Base-by-base conservation (phyloP, 2,888 invertebrate genomes). In the Choreutis nemorana region DNA sequence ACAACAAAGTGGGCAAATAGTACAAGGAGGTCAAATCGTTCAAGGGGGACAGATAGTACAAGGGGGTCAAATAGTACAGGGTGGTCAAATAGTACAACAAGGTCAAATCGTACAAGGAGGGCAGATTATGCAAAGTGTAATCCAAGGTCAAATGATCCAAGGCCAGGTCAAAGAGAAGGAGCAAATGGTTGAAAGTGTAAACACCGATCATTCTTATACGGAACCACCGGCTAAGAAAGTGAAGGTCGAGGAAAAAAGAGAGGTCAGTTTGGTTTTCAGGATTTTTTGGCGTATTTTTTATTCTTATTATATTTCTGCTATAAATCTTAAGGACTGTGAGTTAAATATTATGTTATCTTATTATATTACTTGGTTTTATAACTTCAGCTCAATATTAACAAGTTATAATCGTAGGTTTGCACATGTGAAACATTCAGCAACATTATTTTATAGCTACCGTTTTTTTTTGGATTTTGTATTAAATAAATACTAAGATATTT, bases 141-240 rank as follows among this genome's bases (percentile, higher is more conserved):
- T 14, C 4, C 42, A 48, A 12, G 48, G 48, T 9, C 43, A 44
- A 4, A 36, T 49, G 8, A 41, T 50, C 20, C 42, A 50, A 28
- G 7, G 23, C n/a, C 23, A 53, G 1, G 65, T 65, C 36, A 29
- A 14, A 14, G 70, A 71, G 0, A 70, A 66, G 28, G 72, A 72
- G 0, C 46, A 46, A 14, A 33, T 56, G 1, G 43, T 48, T 0
- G 73, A 73, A 2, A 45, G 50, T 0, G 58, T 65, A 4, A 56
- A 55, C 0, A 50, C 57, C 1, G 75, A 75, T 28, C 73, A 73
- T 31, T 63, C 71, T 8, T 75, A 73, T 30, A 66, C 61, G 0
- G 78, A 77, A 30, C 77, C 77, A 2, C 68, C 73, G 3, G 23
- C 15, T 13, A 78, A 78, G 50, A 77, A 67, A 37, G n/a, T 39